phyloP scores from a whole-genome alignment of 1,140 invertebrate genomes.

The Mesaphorura yosii region DNA sequence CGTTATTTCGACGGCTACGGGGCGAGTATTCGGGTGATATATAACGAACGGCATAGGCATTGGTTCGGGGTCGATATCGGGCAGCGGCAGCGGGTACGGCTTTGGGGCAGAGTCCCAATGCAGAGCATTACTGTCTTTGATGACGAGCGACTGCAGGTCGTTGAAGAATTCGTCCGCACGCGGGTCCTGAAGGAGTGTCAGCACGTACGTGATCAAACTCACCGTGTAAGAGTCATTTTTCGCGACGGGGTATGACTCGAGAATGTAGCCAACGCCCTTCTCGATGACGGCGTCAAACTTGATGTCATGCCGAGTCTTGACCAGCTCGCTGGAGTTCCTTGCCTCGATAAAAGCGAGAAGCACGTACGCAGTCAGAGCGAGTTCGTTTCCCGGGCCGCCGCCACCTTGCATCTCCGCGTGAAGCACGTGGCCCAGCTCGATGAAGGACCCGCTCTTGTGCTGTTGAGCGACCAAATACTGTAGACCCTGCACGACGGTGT shows the following conservation, averaged over 20 bases:
- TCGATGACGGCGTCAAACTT: slow-evolving; percentile 41
- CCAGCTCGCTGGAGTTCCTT: slow-evolving; percentile 1
- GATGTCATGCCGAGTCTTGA: neutral
- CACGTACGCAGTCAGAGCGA: slow-evolving; percentile 16
- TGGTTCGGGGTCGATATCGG: neutral
- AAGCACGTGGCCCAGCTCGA: slow-evolving; percentile 37
- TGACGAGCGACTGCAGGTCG: neutral
- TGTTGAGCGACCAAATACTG: slow-evolving; percentile 44
- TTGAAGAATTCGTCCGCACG: neutral
- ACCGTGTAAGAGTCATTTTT: slow-evolving; percentile 44
- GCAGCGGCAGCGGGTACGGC: neutral
- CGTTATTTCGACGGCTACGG: slow-evolving; percentile 73
- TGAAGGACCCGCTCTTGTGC: slow-evolving; percentile 45
- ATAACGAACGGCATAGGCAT: too few relatives aligned
- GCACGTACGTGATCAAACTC: slow-evolving; percentile 42
- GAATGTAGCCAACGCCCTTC: slow-evolving; percentile 67
- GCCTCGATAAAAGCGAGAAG: slow-evolving; percentile 13
- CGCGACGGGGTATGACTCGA: slow-evolving; percentile 42
- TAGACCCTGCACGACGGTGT: slow-evolving; percentile 38
- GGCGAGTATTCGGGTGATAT: slow-evolving; percentile 31
- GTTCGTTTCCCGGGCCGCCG: neutral
- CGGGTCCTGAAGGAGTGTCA: slow-evolving; percentile 52
- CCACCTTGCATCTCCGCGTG: slow-evolving; percentile 17
- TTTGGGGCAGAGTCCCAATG: slow-evolving; percentile 1
- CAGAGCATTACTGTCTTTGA: neutral